A percentile compares a stretch with the other conserved stretches of the same genome.
phyloP scores from a whole-genome alignment of 2,797 vertebrate species.

The Protosalanx chinensis region DNA sequence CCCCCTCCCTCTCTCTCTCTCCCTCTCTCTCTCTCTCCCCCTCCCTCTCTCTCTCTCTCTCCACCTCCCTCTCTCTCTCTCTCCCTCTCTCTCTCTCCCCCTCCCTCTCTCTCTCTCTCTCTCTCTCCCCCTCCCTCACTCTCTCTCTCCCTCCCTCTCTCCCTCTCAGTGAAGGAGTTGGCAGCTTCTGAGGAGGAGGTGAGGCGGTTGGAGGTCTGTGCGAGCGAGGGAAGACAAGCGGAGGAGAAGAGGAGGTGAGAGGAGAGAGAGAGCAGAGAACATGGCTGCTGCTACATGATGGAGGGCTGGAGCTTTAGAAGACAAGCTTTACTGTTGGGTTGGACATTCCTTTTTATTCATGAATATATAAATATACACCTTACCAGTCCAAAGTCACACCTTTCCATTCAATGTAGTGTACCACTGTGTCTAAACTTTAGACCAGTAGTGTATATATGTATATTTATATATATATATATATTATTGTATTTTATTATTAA shows the following conservation, averaged over 20 bases:
- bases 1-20: background rate
- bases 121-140: constrained; percentile 45
- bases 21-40: background rate
- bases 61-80: background rate
- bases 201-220: constrained; percentile 62
- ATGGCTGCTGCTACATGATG: too few species aligned
- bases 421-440: too few species aligned
- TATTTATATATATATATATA: background rate
- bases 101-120: constrained; percentile 19
- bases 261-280: constrained; percentile 17
- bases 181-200: constrained; percentile 63
- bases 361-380: too few species aligned
- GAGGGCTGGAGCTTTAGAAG: too few species aligned
- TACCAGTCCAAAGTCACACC: too few species aligned
- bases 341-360: too few species aligned
- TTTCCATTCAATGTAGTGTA: too few species aligned
- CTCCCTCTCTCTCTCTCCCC: constrained; percentile 21
- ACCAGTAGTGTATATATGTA: too few species aligned
- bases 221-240: constrained; percentile 62
- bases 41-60: constrained; percentile 28
- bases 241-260: constrained; percentile 70
- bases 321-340: too few species aligned
- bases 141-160: background rate
- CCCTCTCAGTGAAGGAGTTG: constrained; percentile 60
- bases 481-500: too few species aligned